Conservation (phyloP, 2,888 invertebrate species). For the Megamerina dolium region DNA sequence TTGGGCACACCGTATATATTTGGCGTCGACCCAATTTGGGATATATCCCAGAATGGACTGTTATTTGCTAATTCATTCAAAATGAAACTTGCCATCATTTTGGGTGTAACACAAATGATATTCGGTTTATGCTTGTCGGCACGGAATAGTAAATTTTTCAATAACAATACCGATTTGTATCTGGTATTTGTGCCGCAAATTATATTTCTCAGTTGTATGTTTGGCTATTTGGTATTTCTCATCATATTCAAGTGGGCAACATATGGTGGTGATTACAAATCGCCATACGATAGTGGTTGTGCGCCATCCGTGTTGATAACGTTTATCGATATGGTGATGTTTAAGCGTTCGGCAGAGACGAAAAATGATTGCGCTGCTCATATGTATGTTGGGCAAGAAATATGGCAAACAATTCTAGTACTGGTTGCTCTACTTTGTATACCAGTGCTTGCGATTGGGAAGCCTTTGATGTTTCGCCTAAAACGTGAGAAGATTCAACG, state of each 20-base stretch:
- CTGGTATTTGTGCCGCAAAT: constrained; percentile 87
- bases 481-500: constrained; percentile 48
- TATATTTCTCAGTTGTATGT: constrained; percentile 75
- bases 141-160: constrained; percentile 65
- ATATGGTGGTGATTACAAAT: constrained; percentile 54
- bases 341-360: constrained; percentile 45
- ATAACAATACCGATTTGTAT: constrained; percentile 59
- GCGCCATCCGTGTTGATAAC: constrained; percentile 71
- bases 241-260: constrained; percentile 86
- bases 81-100: constrained; percentile 91
- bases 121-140: constrained; percentile 81
- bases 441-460: constrained; percentile 86
- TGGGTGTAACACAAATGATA: constrained; percentile 90
- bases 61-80: constrained; percentile 90
- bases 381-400: constrained; percentile 65
- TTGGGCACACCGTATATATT: constrained; percentile 59
- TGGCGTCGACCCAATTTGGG: constrained; percentile 75
- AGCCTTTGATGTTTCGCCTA: constrained; percentile 69
- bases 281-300: constrained; percentile 49
- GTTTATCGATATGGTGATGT: constrained; percentile 73
- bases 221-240: constrained; percentile 82
- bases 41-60: constrained; percentile 75
- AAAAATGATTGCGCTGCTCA: constrained; percentile 50
- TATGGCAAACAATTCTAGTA: constrained; percentile 70
- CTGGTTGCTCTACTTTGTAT: constrained; percentile 72